Conservation (phyloP, 2,888 invertebrate species). For the Hydriomena furcata region DNA sequence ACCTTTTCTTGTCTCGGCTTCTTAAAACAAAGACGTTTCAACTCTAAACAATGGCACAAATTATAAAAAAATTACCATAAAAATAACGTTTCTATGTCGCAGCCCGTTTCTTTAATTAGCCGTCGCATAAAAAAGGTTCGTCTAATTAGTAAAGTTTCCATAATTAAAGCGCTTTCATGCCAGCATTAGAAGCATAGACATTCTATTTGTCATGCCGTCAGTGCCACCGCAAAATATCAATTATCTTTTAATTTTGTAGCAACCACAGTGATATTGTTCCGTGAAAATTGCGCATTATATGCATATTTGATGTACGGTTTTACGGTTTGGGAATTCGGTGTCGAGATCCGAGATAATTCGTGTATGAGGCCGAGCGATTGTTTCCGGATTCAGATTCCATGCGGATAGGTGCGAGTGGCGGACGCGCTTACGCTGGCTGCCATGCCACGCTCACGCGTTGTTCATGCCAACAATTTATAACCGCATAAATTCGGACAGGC, state of each 20-base stretch:
- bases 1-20: slow-evolving; percentile 17
- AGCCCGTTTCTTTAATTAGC: slow-evolving; percentile 36
- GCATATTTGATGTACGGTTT: slow-evolving; percentile 54
- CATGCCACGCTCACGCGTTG: slow-evolving; percentile 44
- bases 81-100: slow-evolving; percentile 31
- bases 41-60: slow-evolving; percentile 37
- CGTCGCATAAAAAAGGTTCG: slow-evolving; percentile 29
- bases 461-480: slow-evolving; percentile 60
- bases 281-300: slow-evolving; percentile 42
- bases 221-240: slow-evolving; percentile 24
- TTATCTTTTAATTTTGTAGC: slow-evolving; percentile 19
- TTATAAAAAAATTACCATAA: slow-evolving; percentile 34
- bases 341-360: slow-evolving; percentile 61
- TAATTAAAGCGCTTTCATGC: slow-evolving; percentile 28
- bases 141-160: slow-evolving; percentile 29
- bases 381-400: slow-evolving; percentile 56
- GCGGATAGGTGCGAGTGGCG: slow-evolving; percentile 49
- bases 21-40: slow-evolving; percentile 18
- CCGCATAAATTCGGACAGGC: slow-evolving; percentile 52
- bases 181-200: slow-evolving; percentile 24
- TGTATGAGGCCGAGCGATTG: slow-evolving; percentile 56
- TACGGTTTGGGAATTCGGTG: slow-evolving; percentile 52
- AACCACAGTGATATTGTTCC: slow-evolving; percentile 29
- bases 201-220: slow-evolving; percentile 23
- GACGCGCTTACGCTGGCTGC: slow-evolving; percentile 29